These are phyloP conservation scores for Lipophrys pholis DNA, from an alignment of 2,113 vertebrate species.

Conservation along the genomic window DNA sequence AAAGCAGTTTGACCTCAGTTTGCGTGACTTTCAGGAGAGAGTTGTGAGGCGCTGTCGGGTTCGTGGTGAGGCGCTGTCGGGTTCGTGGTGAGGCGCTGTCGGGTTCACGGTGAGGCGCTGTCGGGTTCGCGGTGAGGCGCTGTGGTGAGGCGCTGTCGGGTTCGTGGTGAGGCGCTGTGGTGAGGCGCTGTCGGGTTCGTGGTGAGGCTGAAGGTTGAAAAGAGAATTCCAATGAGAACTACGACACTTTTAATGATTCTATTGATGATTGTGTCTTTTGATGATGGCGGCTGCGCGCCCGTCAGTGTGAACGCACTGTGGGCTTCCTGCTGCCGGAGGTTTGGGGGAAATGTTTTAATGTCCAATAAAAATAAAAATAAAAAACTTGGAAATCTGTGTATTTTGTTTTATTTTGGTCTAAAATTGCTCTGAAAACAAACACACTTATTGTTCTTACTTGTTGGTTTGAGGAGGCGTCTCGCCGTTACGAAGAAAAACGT, in stretches of 20 bases:
- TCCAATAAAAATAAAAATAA: slow-evolving; percentile 77
- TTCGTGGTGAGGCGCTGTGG: too few relatives aligned
- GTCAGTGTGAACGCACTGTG: slow-evolving; percentile 70
- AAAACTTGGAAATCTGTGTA: slow-evolving; percentile 38
- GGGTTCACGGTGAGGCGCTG: too few relatives aligned
- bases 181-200: slow-evolving; percentile 57
- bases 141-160: too few relatives aligned
- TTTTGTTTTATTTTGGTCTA: slow-evolving; percentile 13
- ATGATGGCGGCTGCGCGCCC: slow-evolving; percentile 64
- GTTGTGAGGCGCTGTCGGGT: too few relatives aligned
- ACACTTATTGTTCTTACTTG: too few relatives aligned
- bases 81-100: too few relatives aligned
- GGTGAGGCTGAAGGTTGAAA: slow-evolving; percentile 37
- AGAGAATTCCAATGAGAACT: slow-evolving; percentile 43
- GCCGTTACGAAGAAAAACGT: too few relatives aligned
- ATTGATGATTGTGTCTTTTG: slow-evolving; percentile 76
- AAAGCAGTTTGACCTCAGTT: slow-evolving; percentile 38
- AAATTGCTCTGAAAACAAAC: not conserved
- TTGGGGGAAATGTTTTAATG: slow-evolving; percentile 79
- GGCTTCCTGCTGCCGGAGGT: slow-evolving; percentile 71
- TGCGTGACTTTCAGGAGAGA: slow-evolving; percentile 49
- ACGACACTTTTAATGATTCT: slow-evolving; percentile 70
- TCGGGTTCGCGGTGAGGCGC: too few relatives aligned
- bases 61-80: too few relatives aligned
- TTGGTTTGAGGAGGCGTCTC: too few relatives aligned